Base-by-base conservation (phyloP, 2,888 invertebrate species). In the Drosophila colorata region DNA sequence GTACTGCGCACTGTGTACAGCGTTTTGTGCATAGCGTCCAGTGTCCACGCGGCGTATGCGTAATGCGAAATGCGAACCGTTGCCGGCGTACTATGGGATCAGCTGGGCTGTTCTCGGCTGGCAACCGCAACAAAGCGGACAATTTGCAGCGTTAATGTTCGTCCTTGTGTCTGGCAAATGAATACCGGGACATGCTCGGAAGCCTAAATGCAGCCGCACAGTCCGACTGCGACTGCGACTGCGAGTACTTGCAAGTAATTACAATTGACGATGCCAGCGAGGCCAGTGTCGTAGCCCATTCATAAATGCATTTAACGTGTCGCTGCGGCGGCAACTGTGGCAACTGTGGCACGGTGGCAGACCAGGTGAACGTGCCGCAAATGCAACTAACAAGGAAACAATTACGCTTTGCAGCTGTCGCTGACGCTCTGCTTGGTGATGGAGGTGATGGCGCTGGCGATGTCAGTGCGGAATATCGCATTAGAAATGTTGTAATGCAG, bases 221-320 rank as follows among this genome's bases (percentile, higher is more conserved):
- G 64, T 61, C 40, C 40, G 37, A 37, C 16, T 28, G 37, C 28
- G 43, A 47, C 63, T 61, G 49, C 40, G 37, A 37, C 16, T 28
- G 37, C 28, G 43, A 47, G 66, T 60, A 51, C 86, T 78, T 78
- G 72, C 88, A 87, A 89, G 83, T 83, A 83, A 83, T 83, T 89
- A 88, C 89, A 85, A 83, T 89, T 89, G 89, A 87, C 86, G 89
- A 80, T 53, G 53, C 43, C 65, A 47, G 40, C 63, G 25, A 37
- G 48, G 60, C 37, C 61, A 61, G 55, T 28, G 67, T 57, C 64
- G 59, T 59, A 68, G 59, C 52, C 88, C 88, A 84, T 89, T 88
- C 89, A 84, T 84, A 89, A 84, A 84, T 88, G 84, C 89, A 89
- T 89, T 84, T 83, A 88, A 82, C 87, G 80, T 89, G 88, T 85